phyloP scores from a whole-genome alignment of 2,888 invertebrate species.

The Ceraclea dissimilis region DNA sequence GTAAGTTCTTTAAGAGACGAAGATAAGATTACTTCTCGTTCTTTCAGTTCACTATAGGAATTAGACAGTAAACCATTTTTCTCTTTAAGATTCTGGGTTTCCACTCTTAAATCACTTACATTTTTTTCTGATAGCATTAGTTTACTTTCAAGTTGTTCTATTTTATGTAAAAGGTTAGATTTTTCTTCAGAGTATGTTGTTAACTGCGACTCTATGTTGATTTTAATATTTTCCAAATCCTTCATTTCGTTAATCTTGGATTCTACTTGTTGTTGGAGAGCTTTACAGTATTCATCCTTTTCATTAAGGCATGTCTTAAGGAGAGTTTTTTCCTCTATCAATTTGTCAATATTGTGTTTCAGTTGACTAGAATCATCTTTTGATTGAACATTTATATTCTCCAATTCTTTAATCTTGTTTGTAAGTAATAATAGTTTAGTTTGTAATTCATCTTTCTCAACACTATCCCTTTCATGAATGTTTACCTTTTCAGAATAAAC shows the following conservation, averaged over 20 bases:
- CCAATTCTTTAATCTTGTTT: no score
- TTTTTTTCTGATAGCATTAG: conserved; percentile 14
- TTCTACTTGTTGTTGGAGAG: background rate
- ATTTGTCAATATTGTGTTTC: no score
- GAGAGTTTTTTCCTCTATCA: no score
- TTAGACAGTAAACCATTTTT: conserved; percentile 17
- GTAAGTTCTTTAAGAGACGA: background rate
- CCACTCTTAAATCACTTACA: conserved; percentile 20
- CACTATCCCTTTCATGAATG: no score
- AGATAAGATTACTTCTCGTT: conserved; percentile 26
- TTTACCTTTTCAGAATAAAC: no score
- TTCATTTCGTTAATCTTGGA: background rate
- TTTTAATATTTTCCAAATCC: background rate
- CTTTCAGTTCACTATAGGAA: conserved; percentile 30
- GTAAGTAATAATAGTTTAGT: no score
- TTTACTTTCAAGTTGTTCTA: conserved; percentile 3
- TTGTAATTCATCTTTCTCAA: no score
- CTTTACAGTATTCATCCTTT: no score
- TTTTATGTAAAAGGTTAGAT: background rate
- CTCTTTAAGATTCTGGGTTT: background rate
- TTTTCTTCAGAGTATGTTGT: background rate
- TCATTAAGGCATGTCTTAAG: no score
- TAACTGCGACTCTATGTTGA: background rate
- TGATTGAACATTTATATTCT: no score
- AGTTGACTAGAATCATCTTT: no score